Evolutionary conservation across 2,113 vertebrate species (phyloP).

Genomic region (Bufo bufo): DNA sequence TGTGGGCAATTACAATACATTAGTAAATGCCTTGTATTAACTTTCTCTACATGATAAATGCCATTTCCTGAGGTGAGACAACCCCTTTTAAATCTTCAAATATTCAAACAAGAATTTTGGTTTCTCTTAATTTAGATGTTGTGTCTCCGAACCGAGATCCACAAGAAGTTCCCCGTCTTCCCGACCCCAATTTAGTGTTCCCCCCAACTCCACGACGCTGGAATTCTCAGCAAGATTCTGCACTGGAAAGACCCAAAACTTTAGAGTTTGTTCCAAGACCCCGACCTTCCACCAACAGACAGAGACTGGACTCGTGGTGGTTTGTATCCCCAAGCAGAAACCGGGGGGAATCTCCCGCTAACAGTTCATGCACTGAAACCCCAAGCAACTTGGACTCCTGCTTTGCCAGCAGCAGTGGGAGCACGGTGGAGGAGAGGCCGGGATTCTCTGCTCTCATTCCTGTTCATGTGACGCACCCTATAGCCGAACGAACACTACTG

Average conservation of each 20-base stretch:
- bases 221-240: constrained; percentile 76
- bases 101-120: not conserved
- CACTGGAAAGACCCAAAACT: constrained; percentile 93
- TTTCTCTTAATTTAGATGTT: constrained; percentile 55
- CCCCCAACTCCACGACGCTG: constrained; percentile 90
- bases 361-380: constrained; percentile 93
- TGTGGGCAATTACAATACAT: too few relatives aligned
- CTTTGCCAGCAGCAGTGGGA: constrained; percentile 82
- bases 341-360: constrained; percentile 85
- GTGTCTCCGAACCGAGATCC: constrained; percentile 76
- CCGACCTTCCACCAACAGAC: constrained; percentile 85
- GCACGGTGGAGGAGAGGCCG: constrained; percentile 80
- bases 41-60: too few relatives aligned
- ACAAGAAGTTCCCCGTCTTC: constrained; percentile 86
- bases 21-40: too few relatives aligned
- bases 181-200: constrained; percentile 90
- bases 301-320: constrained; percentile 85
- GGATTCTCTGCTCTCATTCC: constrained; percentile 79
- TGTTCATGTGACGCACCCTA: constrained; percentile 70
- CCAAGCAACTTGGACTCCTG: constrained; percentile 91
- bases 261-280: constrained; percentile 91
- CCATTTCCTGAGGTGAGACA: too few relatives aligned
- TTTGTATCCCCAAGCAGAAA: constrained; percentile 79
- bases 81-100: not conserved
- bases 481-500: constrained; percentile 80